Base-by-base conservation (phyloP, 2,113 vertebrate species). In the Datnioides undecimradiatus region DNA sequence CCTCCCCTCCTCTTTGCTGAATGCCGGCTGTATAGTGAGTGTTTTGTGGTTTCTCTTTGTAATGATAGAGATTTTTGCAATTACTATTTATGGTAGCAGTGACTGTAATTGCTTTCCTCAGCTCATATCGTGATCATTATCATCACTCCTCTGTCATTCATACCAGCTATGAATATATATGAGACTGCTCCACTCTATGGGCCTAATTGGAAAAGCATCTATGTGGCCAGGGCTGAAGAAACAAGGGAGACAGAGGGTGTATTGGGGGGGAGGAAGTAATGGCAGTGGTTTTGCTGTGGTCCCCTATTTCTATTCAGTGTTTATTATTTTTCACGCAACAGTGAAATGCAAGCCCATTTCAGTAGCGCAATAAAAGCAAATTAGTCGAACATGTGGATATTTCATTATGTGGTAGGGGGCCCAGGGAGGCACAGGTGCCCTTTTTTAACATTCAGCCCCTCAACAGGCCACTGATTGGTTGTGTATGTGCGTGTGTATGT, bases 81-180 rank as follows among this genome's bases (percentile, higher is more conserved):
- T 88, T 69, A 80, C 83, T 85, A 86, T 93, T 92, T 92, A 90
- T 84, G 86, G 87, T 80, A 63, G 80, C 64, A 63, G 85, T 82
- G 78, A 77, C 78, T 83, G 78, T 90, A 91, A 92, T 92, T 92
- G 86, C 89, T 88, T 92, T 89, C 85, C 88, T 82, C 74, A 70
- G 88, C 86, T 90, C 80, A 88, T 87, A 91, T 89, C 59, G 58
- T 78, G 82, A 88, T 90, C 83, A 90, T 91, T 83, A 93, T 92
- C 88, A 87, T 90, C 80, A 82, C 69, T 90, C 77, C 86, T 82
- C 79, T 88, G 84, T 89, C 88, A 87, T 91, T 93, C 88, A 82
- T 82, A 84, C 74, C 78, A 73, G 87, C 84, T 83, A 88, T 92
- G 90, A 88, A 94, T 93, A 91, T 88, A 88, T 84, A 90, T 83